Base-by-base conservation (phyloP, 1,140 invertebrate species). In the Listronotus bonariensis region DNA sequence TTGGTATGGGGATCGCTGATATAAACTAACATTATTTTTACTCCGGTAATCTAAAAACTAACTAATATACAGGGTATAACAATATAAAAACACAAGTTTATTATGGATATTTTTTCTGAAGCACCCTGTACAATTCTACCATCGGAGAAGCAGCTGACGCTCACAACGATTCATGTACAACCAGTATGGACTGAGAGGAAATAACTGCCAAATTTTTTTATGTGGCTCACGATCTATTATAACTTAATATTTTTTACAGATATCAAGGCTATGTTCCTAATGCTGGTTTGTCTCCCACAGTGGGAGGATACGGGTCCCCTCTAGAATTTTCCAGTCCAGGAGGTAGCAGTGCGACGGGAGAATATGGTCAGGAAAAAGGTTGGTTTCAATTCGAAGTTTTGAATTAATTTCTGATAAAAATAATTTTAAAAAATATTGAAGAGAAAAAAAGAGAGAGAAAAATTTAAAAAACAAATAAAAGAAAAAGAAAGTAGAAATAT, bases 241-340 rank as follows among this genome's bases (percentile, higher is more conserved):
- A 6, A n/a, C 6, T 42, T 14, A 7, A 52, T 52, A 9, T 52
- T 52, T 5, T n/a, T 56, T 61, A 3, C 41, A 63, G 60, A 43
- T 78, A 78, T 42, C 77, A 80, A 52, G 81, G 80, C 1, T 84
- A 84, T 67, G 83, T 84, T 1, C 83, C 83, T 6, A 84, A 84
- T 65, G 76, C 82, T 10, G 74, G 74, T 36, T 64, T 78, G 73
- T 83, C 78, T 65, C 81, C 65, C 68, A 82, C 73, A 74, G 65
- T 78, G 1, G 69, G 70, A 26, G 68, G 67, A 34, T 72, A 69
- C 48, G 74, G 73, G 4, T 59, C 69, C 59, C 14, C 71, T 58
- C 41, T 75, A 38, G 74, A 77, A n/a, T 77, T 74, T 53, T 65
- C 71, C 3, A 74, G 67, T 60, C 69, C 71, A 11, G 65, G 72